Base-by-base conservation (phyloP, 1,140 invertebrate genomes). In the Drosophila lacertosa region DNA sequence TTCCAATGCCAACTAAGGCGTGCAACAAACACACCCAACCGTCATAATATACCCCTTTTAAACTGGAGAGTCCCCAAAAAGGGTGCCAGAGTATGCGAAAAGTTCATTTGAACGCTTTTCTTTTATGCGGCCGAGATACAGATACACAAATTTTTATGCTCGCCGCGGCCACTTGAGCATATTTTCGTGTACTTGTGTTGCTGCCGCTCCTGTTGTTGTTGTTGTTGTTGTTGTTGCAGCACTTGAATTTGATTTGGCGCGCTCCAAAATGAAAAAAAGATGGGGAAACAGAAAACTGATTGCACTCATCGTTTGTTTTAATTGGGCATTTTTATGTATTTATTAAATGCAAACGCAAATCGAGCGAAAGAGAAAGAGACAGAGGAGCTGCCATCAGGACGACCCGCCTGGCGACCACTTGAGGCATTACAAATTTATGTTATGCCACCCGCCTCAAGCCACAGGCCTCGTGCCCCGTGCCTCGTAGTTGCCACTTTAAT, bases 51-150 rank as follows among this genome's bases (percentile, higher is more conserved):
- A 24, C 24, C 54, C 37, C 24, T 20, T 29, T 42, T 6, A 1
- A 22, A n/a, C n/a, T n/a, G n/a, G n/a, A n/a, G 0, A 37, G 13
- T 1, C 15, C 9, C 37, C 15, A 16, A 26, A 40, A 50, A 29
- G 33, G 44, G 13, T 48, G 16, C 33, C 35, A 39, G 50, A 29
- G 60, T 65, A 42, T 44, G 39, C 42, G 57, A 70, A 84, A 86
- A 86, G 82, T 81, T 86, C 67, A 84, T 84, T 84, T 84, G 76
- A 84, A 86, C 70, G 80, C 77, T 86, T 86, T 86, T 81, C 81
- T 77, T 88, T 86, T 81, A 81, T 77, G 77, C 69, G 69, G 47
- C 45, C 45, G 33, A 68, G 42, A 40, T 50, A 60, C 65, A 83
- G 74, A 83, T 79, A 83, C 75, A 83, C 80, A 79, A 76, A 84